Base-by-base conservation (phyloP, 1,140 invertebrate species). In the Zaprionus nigranus region DNA sequence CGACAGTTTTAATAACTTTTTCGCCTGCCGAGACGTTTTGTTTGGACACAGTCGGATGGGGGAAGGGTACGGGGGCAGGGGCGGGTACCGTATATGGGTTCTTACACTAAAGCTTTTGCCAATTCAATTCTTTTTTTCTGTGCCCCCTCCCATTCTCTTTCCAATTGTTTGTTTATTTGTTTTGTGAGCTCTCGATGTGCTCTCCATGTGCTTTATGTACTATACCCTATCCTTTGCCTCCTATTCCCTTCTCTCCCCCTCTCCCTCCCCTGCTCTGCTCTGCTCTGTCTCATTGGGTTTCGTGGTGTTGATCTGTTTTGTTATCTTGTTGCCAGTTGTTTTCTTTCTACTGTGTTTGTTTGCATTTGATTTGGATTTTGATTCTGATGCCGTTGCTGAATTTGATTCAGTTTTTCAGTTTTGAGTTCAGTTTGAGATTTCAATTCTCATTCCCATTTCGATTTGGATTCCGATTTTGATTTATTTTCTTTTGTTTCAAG, bases 1-100 rank as follows among this genome's bases (percentile, higher is more conserved):
- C 80, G 83, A 82, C 80, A 83, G 83, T 86, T 86, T 86, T 86
- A 86, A 86, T 88, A 86, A 86, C 83, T 79, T 80, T 87, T 86
- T 72, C 62, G 66, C 72, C 66, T 71, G 51, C 64, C 64, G 59
- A 80, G 71, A 58, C 81, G 66, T 69, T 82, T 77, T 80, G 81
- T 78, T 87, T 87, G 77, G 76, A 65, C 67, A 77, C 40, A 46
- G 40, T 46, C 40, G 7, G 46, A 36, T n/a, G 36, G n/a, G 59
- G 59, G 24, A 3, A 26, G 30, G 5, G 24, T 15, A 11, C 26
- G 30, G 26, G 22, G 36, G 51, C 40, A 38, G 7, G 12, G 36
- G 26, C 22, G 28, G 9, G 28, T 7, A 30, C 28, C 9, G 28
- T 62, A 28, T n/a, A n/a, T n/a, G 36, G 26, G 62, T 51, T 34